Evolutionary conservation across 2,113 vertebrate species (phyloP), one percentile per base, ranked within the genome.

Genomic region (Ellobius talpinus): DNA sequence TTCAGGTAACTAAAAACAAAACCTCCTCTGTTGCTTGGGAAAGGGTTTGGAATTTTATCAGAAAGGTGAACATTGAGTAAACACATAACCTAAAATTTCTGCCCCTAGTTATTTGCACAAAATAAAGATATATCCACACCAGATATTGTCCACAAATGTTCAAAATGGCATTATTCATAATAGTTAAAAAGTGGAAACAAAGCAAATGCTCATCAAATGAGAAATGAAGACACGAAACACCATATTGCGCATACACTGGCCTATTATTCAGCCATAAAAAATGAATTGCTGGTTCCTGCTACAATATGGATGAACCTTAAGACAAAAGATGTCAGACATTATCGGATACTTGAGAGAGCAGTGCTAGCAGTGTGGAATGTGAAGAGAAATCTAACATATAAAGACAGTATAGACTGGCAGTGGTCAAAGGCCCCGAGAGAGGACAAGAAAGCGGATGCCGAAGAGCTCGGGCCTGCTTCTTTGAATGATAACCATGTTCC

Each of bases 1-100:
- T 68, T 79, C 87, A 68, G 81, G 55, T 87, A 94, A 81, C 74
- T 96, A 36, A 94, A 63, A 55, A 45, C 23, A 42, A 65, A 91
- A 61, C 70, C 42, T 87, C 66, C 63, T 50, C 36, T 65, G 21
- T 74, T 31, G 61, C 61, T 81, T 94, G 68, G n/a, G 84, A 96
- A 90, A 91, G 52, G 23, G 72, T 24, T 70, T 89, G 72, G 45
- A 79, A 91, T 72, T 68, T 85, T 61, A 55, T 95, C 88, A 89
- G 58, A 50, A 95, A 85, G 52, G 86, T 74, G 86, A 86, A 36
- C 68, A 87, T 8, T n/a, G 36, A 81, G 24, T 90, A 76, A 89
- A 70, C 45, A 31, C 24, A 63, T 76, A n/a, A 68, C 8, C 47
- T 61, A 93, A 72, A 2, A 84, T 61, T 87, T 90, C 42, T 84